Percentiles rank a stretch among this genome's conserved stretches.
Evolutionary conservation across 2,113 vertebrate species (phyloP).

Genomic region (Pandion haliaetus): DNA sequence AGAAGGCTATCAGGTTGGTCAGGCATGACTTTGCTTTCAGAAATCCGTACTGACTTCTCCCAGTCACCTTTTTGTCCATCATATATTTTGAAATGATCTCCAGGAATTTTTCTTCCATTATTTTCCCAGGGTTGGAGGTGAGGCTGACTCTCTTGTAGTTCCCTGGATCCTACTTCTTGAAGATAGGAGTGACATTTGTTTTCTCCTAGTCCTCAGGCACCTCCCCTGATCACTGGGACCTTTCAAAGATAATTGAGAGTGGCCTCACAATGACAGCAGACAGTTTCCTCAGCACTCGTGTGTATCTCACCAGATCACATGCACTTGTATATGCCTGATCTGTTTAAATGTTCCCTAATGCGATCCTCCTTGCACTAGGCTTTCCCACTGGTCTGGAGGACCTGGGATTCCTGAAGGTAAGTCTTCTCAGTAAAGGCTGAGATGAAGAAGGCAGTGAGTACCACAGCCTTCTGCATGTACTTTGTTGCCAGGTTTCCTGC

Average conservation of each 20-base stretch:
- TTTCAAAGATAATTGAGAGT: neutral
- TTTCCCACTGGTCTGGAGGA: neutral
- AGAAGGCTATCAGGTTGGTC: neutral
- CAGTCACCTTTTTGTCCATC: neutral
- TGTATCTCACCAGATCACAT: neutral
- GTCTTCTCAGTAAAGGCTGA: neutral
- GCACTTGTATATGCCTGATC: neutral
- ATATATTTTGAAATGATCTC: neutral
- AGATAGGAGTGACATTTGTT: neutral
- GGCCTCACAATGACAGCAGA: neutral
- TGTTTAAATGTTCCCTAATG: neutral
- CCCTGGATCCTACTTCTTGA: neutral
- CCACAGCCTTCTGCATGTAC: neutral
- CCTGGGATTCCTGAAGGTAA: neutral
- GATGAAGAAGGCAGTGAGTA: neutral
- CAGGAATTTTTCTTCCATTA: neutral
- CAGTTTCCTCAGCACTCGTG: neutral
- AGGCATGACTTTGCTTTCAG: neutral
- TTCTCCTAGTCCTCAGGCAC: neutral
- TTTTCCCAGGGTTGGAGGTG: neutral
- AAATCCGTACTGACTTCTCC: neutral
- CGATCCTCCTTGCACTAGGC: neutral
- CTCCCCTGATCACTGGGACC: neutral
- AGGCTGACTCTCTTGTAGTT: neutral
- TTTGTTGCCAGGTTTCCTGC: neutral